Evolutionary conservation across 2,113 vertebrate genomes (phyloP), one percentile per base, ranked within the genome.

Genomic region (Mobula hypostoma): DNA sequence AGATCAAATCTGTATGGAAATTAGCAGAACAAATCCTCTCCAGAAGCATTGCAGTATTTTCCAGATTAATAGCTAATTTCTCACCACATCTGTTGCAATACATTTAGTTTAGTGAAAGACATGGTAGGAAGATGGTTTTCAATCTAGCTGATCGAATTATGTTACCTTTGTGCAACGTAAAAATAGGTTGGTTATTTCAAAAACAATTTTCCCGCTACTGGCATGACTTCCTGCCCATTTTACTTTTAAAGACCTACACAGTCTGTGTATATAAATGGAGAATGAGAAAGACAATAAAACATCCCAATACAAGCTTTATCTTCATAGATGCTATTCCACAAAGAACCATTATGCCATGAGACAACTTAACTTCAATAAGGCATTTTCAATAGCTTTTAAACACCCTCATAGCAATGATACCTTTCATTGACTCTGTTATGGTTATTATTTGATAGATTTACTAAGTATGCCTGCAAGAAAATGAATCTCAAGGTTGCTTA

Each of bases 301-400:
- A 66, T 68, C 15, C 40, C 15, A 6, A 24, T 61, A 32, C 32
- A n/a, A 90, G 58, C 17, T 14, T 90, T 66, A 68, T 90, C 61
- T 90, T 17, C 63, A n/a, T 66, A 32, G 85, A n/a, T n/a, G 0
- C 29, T 5, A n/a, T 61, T 66, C 56, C 11, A n/a, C 48, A 48
- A 48, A 48, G 48, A 48, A 48, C 48, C 48, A n/a, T 63, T 68
- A 19, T 32, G 58, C 6, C n/a, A n/a, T 66, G 29, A 90, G 63
- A n/a, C 32, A 27, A 90, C 61, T n/a, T 63, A n/a, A 61, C 61
- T 88, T 90, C 66, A 66, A 88, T 61, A 27, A 19, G 19, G n/a
- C 61, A 90, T 68, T 32, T 68, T 90, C 27, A 90, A n/a, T 29
- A 61, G n/a, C 85, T 19, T 90, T 68, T 66, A 66, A 90, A 90